Evolutionary conservation across 1,140 invertebrate species (phyloP), one percentile per base, ranked within the genome.

Genomic region (Brachionus paranguensis): DNA sequence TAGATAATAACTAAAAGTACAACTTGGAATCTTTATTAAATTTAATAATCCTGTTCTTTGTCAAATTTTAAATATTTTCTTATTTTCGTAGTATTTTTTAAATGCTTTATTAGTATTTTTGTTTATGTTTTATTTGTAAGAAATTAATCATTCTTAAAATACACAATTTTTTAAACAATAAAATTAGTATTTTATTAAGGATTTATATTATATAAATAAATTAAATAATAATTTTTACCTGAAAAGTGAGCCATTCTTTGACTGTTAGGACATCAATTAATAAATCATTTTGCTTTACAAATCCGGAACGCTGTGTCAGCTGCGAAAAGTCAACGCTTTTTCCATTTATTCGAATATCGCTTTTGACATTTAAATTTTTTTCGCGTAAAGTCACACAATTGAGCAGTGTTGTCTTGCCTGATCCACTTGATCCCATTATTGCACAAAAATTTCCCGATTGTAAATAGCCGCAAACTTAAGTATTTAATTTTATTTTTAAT

Each of bases 321-420:
- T 92, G 91, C 11, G 50, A 33, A 10, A 86, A 84, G 78, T 86
- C 86, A 2, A 89, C 84, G 65, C 70, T 41, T 3, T 87, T 85
- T 11, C 90, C 90, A 86, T 91, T 91, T 33, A 87, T 87, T 85
- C 87, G 85, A 7, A 91, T 91, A 29, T 94, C 90, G 1, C 94
- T 94, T 33, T 91, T 91, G n/a, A 94, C 91, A 0, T 91, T 90
- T 0, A 96, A 89, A 5, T 91, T 90, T 6, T 93, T 92, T 85
- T 91, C 91, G 4, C 94, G 91, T 88, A 94, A 94, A 1, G 95
- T 97, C 41, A 98, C 87, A 0, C 95, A 92, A 88, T 98, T 98
- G 47, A 98, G 89, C 0, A 98, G 91, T 0, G 96, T 98, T 0
- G 96, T 97, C 90, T 99, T 99, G 5, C 97, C 96, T 0, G 96